Evolutionary conservation across 2,113 vertebrate species (phyloP).

Genomic region (Eleginops maclovinus): DNA sequence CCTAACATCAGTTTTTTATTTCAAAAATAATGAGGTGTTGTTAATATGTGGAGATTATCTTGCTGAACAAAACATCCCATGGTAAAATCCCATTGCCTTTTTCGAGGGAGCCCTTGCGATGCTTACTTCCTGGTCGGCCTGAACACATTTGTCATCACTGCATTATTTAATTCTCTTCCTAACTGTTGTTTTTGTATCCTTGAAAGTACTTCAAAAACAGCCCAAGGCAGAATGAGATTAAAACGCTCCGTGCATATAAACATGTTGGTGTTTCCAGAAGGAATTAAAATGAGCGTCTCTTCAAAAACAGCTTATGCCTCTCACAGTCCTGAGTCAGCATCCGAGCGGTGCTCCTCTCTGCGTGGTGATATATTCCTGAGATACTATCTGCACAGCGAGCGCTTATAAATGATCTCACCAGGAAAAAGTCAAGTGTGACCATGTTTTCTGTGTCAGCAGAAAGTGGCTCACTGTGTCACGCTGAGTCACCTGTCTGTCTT

Average conservation of each 20-base stretch:
- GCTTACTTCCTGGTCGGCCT: no score
- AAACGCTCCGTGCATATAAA: slow-evolving; percentile 46
- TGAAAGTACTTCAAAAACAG: slow-evolving; percentile 20
- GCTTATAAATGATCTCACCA: slow-evolving; percentile 53
- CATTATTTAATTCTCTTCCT: neutral
- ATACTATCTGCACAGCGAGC: slow-evolving; percentile 39
- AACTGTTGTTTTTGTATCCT: slow-evolving; percentile 14
- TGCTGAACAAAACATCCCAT: no score
- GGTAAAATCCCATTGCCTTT: no score
- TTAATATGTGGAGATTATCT: no score
- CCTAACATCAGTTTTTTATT: no score
- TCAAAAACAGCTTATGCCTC: slow-evolving; percentile 50
- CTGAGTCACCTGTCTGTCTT: slow-evolving; percentile 6
- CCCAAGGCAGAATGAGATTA: slow-evolving; percentile 43
- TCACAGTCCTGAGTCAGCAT: slow-evolving; percentile 63
- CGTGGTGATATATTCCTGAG: slow-evolving; percentile 46
- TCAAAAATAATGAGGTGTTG: no score
- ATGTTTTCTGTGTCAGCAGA: slow-evolving; percentile 46
- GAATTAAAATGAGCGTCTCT: slow-evolving; percentile 60
- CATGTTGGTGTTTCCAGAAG: slow-evolving; percentile 48
- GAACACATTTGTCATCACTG: neutral
- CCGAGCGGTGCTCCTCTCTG: slow-evolving; percentile 20
- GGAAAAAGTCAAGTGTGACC: slow-evolving; percentile 59
- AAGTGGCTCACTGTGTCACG: neutral
- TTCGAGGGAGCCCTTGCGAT: no score